Conservation (phyloP, 2,797 vertebrate genomes). For the Atherinosoma microstoma region DNA sequence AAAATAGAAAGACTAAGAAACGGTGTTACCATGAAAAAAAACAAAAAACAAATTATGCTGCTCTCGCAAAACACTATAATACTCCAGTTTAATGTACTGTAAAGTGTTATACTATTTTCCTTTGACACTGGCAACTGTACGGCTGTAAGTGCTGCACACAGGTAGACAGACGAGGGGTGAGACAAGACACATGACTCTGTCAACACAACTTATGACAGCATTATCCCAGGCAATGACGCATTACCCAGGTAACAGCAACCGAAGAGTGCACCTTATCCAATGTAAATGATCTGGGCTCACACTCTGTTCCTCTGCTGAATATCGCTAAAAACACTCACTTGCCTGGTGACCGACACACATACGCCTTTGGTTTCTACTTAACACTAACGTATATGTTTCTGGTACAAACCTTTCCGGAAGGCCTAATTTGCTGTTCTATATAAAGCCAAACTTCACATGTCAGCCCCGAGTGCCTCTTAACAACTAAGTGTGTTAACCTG, state of each 20-base stretch:
- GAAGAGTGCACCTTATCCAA: conserved; percentile 54
- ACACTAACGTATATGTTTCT: background rate
- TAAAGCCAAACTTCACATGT: conserved; percentile 44
- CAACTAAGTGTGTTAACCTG: conserved; percentile 23
- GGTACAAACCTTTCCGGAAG: conserved; percentile 13
- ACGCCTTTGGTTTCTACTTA: conserved; percentile 29
- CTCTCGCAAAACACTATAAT: conserved; percentile 55
- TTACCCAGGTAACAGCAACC: conserved; percentile 64
- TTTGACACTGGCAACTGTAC: conserved; percentile 35
- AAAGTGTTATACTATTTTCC: conserved; percentile 60
- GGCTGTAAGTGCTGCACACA: conserved; percentile 61
- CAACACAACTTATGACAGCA: conserved; percentile 82
- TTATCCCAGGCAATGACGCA: conserved; percentile 82
- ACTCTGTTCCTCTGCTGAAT: conserved; percentile 25
- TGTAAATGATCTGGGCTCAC: conserved; percentile 65
- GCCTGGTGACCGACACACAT: background rate
- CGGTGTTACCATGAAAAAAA: conserved; percentile 21
- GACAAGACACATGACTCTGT: conserved; percentile 74
- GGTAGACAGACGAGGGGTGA: conserved; percentile 54
- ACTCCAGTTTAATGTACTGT: conserved; percentile 71
- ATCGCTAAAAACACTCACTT: conserved; percentile 6
- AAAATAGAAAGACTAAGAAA: background rate
- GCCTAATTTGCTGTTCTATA: conserved; percentile 49
- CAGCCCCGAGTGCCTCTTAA: conserved; percentile 39
- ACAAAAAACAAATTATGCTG: conserved; percentile 25